Evolutionary conservation across 2,113 vertebrate genomes (phyloP).

Genomic region (Lonchura striata): DNA sequence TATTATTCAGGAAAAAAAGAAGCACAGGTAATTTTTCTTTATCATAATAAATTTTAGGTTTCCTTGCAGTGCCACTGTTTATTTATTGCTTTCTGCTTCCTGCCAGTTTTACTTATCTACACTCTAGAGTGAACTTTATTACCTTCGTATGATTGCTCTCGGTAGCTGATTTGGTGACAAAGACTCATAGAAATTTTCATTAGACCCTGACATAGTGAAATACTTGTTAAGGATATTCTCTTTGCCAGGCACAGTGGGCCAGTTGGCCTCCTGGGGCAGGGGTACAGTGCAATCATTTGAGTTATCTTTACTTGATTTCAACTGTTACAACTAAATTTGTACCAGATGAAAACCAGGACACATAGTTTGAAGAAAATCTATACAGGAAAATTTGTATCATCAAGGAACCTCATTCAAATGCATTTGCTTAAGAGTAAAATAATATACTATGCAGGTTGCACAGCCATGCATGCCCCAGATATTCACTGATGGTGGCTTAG

Average conservation of each 20-base stretch:
- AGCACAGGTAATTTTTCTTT: not conserved
- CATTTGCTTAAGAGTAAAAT: not conserved
- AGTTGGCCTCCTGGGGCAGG: not conserved
- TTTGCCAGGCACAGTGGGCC: not conserved
- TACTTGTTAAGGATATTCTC: not conserved
- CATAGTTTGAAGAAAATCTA: not conserved
- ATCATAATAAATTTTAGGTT: conserved; percentile 40
- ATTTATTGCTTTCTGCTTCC: conserved; percentile 1
- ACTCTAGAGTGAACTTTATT: not conserved
- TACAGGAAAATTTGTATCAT: not conserved
- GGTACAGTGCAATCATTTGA: not conserved
- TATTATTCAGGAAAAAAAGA: not conserved
- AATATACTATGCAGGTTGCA: not conserved
- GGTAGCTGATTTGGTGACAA: not conserved
- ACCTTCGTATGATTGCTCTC: not conserved
- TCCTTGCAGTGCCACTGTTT: not conserved
- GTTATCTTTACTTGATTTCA: not conserved
- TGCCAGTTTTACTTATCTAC: not conserved
- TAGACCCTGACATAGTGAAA: not conserved
- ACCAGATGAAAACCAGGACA: not conserved
- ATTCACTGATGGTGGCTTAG: not conserved
- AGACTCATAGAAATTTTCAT: not conserved
- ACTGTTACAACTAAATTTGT: not conserved
- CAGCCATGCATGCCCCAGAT: not conserved
- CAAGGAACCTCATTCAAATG: not conserved